Evolutionary conservation across 2,113 vertebrate species (phyloP).

Genomic region (Donacobius atricapilla): DNA sequence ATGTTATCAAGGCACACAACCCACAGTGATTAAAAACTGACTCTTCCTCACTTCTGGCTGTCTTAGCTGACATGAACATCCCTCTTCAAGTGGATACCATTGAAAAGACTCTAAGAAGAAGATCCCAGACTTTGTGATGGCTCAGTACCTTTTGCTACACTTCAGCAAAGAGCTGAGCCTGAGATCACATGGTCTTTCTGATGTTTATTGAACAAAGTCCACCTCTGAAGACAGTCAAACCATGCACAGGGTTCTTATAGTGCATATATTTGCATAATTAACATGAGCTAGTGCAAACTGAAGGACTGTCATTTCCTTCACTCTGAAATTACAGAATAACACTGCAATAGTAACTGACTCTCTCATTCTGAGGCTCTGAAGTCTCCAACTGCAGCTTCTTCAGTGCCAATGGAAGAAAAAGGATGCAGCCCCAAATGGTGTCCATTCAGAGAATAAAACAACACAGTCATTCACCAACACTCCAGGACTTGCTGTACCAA

Average conservation of each 20-base stretch:
- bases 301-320: not conserved
- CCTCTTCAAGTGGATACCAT: not conserved
- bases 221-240: not conserved
- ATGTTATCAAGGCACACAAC: not conserved
- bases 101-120: not conserved
- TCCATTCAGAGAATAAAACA: slow-evolving; percentile 37
- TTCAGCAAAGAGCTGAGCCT: not conserved
- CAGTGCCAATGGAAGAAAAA: not conserved
- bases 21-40: accelerated
- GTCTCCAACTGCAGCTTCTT: not conserved
- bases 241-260: not conserved
- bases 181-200: not conserved
- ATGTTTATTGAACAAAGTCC: not conserved
- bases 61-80: not conserved
- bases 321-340: not conserved
- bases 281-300: not conserved
- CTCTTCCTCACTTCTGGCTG: not conserved
- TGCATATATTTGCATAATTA: not conserved
- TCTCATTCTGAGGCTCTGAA: not conserved
- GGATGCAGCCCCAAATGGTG: slow-evolving; percentile 15
- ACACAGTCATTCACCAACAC: not conserved
- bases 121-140: accelerated
- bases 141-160: not conserved
- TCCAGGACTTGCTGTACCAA: not conserved
- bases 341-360: not conserved